These are phyloP conservation scores for Discoglossus pictus DNA, from an alignment of 2,797 vertebrate species.

Conservation along the genomic window DNA sequence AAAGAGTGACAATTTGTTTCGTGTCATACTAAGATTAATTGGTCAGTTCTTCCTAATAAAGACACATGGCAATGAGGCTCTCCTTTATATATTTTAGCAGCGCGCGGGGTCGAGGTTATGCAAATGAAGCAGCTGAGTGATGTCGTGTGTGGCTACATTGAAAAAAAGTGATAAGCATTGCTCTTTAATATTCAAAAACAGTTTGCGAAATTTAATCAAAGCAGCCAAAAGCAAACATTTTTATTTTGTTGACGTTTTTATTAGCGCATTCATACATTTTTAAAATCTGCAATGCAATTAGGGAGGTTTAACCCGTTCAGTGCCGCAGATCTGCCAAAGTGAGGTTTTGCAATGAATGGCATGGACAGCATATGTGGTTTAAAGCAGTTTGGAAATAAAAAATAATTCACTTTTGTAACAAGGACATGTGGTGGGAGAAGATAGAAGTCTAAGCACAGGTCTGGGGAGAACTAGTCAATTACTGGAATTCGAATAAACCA, in stretches of 20 bases:
- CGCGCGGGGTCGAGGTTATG: slow-evolving; percentile 58
- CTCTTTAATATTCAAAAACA: slow-evolving; percentile 85
- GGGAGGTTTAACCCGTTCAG: slow-evolving; percentile 23
- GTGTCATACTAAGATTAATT: slow-evolving; percentile 81
- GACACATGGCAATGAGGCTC: slow-evolving; percentile 69
- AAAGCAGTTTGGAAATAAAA: too few relatives aligned
- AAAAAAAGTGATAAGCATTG: slow-evolving; percentile 70
- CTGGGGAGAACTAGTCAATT: too few relatives aligned
- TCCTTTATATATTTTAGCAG: slow-evolving; percentile 2
- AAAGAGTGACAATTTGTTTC: slow-evolving; percentile 80
- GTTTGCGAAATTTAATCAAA: slow-evolving; percentile 84
- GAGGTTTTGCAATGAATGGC: too few relatives aligned
- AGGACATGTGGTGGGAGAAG: neutral
- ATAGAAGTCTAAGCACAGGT: too few relatives aligned
- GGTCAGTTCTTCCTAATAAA: slow-evolving; percentile 81
- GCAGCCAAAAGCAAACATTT: slow-evolving; percentile 83
- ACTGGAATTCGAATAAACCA: too few relatives aligned
- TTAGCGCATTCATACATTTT: slow-evolving; percentile 82
- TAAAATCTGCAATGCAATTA: slow-evolving; percentile 81
- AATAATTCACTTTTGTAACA: too few relatives aligned
- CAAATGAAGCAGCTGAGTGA: slow-evolving; percentile 74
- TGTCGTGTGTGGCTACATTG: slow-evolving; percentile 42
- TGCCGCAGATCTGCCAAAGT: too few relatives aligned
- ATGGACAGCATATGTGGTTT: too few relatives aligned
- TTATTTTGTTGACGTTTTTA: slow-evolving; percentile 84